Evolutionary conservation across 2,888 invertebrate genomes (phyloP).

Genomic region (Trilocha varians): DNA sequence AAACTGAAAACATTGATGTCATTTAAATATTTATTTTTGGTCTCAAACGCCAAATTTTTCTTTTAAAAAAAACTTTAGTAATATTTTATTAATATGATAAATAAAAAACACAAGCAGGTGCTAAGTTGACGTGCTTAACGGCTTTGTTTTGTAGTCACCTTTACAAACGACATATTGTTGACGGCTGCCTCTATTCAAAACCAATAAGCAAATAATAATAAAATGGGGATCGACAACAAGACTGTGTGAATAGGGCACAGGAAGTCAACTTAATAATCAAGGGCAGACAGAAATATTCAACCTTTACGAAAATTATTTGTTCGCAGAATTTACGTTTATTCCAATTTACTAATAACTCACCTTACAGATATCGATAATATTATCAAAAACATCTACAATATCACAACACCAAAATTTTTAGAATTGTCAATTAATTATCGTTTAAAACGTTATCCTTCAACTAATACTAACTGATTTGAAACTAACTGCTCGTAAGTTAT

Average conservation of each 20-base stretch:
- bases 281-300: constrained; percentile 30
- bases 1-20: constrained; percentile 49
- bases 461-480: constrained; percentile 38
- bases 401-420: background rate
- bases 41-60: constrained; percentile 10
- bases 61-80: constrained; percentile 5
- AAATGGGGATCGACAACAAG: constrained; percentile 51
- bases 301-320: background rate
- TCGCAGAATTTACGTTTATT: background rate
- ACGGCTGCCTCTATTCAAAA: constrained; percentile 62
- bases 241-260: constrained; percentile 61
- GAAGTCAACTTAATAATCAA: constrained; percentile 52
- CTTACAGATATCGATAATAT: background rate
- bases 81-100: background rate
- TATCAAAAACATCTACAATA: background rate
- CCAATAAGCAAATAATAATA: constrained; percentile 68
- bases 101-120: constrained; percentile 54
- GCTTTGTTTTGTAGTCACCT: constrained; percentile 69
- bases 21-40: constrained; percentile 30
- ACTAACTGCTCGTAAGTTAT: constrained; percentile 41
- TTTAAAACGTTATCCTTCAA: background rate
- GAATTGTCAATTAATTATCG: background rate
- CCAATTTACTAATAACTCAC: background rate
- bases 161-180: constrained; percentile 67
- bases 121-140: constrained; percentile 54